Percentiles rank a stretch among this genome's conserved stretches.
phyloP scores from a whole-genome alignment of 2,797 vertebrate species.

The Eptatretus atami region DNA sequence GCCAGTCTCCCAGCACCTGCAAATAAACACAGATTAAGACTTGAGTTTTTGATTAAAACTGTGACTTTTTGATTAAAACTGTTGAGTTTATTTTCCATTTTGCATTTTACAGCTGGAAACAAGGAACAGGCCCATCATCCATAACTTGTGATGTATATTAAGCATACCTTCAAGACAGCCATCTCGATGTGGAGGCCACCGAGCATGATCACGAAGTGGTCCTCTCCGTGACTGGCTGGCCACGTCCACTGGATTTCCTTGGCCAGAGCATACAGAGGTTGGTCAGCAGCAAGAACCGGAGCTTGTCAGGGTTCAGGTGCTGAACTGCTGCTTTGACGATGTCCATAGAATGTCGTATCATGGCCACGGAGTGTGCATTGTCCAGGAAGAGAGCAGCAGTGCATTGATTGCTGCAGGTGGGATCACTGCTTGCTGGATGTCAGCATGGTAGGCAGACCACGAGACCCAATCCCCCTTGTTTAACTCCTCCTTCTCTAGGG shows the following conservation, averaged over 20 bases:
- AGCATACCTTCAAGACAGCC: slow-evolving; percentile 6
- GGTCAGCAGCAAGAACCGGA: slow-evolving; percentile 6
- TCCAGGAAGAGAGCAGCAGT: background rate
- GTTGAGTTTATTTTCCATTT: no score
- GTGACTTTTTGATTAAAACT: no score
- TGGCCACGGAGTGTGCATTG: background rate
- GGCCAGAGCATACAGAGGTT: slow-evolving; percentile 7
- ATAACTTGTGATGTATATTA: no score
- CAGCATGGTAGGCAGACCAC: slow-evolving; percentile 8
- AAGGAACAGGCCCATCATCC: no score
- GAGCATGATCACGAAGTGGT: slow-evolving; percentile 5
- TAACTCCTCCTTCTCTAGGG: background rate
- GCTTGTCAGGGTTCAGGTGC: slow-evolving; percentile 7
- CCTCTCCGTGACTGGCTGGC: slow-evolving; percentile 8
- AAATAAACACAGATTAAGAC: slow-evolving; percentile 7
- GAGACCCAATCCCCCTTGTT: background rate
- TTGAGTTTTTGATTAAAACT: no score
- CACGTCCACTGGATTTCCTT: slow-evolving; percentile 1
- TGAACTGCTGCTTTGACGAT: slow-evolving; percentile 6
- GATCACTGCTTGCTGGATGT: background rate
- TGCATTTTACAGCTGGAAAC: no score
- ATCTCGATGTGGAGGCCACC: no score
- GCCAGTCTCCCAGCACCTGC: slow-evolving; percentile 7
- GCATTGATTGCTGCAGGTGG: no score
- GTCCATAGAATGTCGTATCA: slow-evolving; percentile 5